Conservation (phyloP, 2,113 vertebrate genomes). For the Oryzias javanicus region DNA sequence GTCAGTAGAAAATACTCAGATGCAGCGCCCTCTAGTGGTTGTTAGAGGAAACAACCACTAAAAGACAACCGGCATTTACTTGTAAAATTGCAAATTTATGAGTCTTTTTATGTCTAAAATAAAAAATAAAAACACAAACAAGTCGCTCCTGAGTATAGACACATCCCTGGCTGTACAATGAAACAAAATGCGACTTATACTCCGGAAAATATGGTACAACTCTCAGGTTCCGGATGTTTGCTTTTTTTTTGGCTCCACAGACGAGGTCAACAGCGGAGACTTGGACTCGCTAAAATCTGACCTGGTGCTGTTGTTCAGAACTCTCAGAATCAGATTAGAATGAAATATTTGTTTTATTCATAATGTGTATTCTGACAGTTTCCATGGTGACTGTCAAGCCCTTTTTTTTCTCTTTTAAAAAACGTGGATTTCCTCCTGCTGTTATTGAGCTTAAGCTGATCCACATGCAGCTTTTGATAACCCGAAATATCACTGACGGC, state of each 20-base stretch:
- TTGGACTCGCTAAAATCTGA: conserved; percentile 23
- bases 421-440: not conserved
- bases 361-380: conserved; percentile 48
- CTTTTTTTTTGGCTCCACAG: not conserved
- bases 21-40: too few relatives aligned
- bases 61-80: too few relatives aligned
- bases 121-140: conserved; percentile 4
- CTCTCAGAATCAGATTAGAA: conserved; percentile 56
- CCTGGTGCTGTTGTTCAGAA: conserved; percentile 41
- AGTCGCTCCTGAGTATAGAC: conserved; percentile 22
- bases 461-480: not conserved
- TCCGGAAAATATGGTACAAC: not conserved
- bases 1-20: too few relatives aligned
- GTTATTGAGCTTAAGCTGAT: conserved; percentile 8
- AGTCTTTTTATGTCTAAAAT: conserved; percentile 5
- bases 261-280: conserved; percentile 7
- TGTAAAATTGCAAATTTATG: not conserved
- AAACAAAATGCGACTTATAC: too few relatives aligned
- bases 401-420: not conserved
- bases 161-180: too few relatives aligned
- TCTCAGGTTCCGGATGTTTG: too few relatives aligned
- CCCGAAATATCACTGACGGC: conserved; percentile 21
- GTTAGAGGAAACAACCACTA: too few relatives aligned
- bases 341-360: conserved; percentile 69
- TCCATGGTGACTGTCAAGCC: conserved; percentile 59